Evolutionary conservation across 2,888 invertebrate genomes (phyloP), one percentile per base, ranked within the genome.

Genomic region (Volucella inanis): DNA sequence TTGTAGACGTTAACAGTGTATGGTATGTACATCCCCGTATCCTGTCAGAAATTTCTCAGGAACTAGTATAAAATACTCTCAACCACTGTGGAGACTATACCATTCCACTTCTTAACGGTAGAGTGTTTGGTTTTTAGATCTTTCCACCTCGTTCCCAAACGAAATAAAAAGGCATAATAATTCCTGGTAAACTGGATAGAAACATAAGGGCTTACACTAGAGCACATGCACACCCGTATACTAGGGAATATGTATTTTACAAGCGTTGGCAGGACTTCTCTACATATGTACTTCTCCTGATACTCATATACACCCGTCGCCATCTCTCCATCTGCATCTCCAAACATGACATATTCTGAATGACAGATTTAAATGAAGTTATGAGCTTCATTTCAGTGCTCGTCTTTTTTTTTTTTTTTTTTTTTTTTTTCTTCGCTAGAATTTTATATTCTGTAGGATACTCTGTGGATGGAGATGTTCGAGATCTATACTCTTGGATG

Each of bases 341-440:
- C 38, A 18, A 8, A 12, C 38, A 41, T 74, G 75, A 67, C 59
- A 52, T 54, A 68, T 61, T 68, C 18, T 77, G 76, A 77, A 68
- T 61, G 76, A 77, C 76, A 77, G 76, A 68, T 77, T 77, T 54
- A 77, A 77, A 77, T 77, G 61, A 62, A 77, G 76, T 77, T 70
- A 62, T 77, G 68, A 77, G 59, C 61, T 62, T 31, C 31, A 31
- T 68, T 77, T 68, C 76, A 39, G 61, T 55, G 10, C 43, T 45
- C 54, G 15, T 15, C 45, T 2, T 6, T 18, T 52, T 43, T 41
- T 49, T 3, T 38, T 2, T 14, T 47, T 22, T 14, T 3, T 38
- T 2, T 14, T 47, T 22, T 14, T 15, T 14, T n/a, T 31, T 31
- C 45, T 47, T 55, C 31, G 3, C 12, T 52, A 45, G 18, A 43